Conservation (phyloP, 2,888 invertebrate species). For the Chloromyia formosa region DNA sequence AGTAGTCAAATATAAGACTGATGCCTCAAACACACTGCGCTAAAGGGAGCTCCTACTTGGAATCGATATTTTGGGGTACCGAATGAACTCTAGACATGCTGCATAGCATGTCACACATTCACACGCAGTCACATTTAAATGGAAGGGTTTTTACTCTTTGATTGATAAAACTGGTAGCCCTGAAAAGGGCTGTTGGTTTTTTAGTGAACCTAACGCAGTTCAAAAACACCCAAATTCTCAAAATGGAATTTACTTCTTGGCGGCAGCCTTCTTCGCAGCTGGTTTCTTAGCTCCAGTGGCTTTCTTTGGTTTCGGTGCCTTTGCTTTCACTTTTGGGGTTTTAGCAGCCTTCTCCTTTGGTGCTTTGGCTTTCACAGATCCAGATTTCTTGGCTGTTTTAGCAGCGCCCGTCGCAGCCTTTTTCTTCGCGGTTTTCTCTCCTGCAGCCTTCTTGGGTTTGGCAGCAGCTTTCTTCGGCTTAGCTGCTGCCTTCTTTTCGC, state of each 20-base stretch:
- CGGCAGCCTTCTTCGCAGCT: conserved; percentile 32
- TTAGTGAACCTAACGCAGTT: neutral
- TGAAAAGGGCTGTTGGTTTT: conserved; percentile 37
- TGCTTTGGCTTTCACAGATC: conserved; percentile 10
- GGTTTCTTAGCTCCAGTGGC: conserved; percentile 8
- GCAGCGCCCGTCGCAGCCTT: neutral
- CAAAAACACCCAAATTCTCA: neutral
- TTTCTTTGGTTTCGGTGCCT: conserved; percentile 35
- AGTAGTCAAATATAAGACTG: too few relatives aligned
- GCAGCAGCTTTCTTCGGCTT: conserved; percentile 36
- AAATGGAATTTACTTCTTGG: conserved; percentile 3
- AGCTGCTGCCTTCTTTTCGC: conserved; percentile 34
- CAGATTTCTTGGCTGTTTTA: conserved; percentile 30
- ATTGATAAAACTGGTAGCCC: conserved; percentile 17
- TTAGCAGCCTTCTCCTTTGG: conserved; percentile 20
- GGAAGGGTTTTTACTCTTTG: conserved; percentile 36
- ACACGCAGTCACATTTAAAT: too few relatives aligned
- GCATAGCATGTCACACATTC: too few relatives aligned
- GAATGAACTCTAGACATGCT: too few relatives aligned
- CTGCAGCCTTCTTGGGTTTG: conserved; percentile 42
- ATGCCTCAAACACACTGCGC: too few relatives aligned
- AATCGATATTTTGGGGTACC: too few relatives aligned
- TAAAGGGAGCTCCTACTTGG: too few relatives aligned
- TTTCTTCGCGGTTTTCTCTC: conserved; percentile 14
- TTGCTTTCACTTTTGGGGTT: neutral